Percentiles rank a stretch among this genome's conserved stretches.
phyloP scores from a whole-genome alignment of 2,113 vertebrate species.

The Porphyrio hochstetteri region DNA sequence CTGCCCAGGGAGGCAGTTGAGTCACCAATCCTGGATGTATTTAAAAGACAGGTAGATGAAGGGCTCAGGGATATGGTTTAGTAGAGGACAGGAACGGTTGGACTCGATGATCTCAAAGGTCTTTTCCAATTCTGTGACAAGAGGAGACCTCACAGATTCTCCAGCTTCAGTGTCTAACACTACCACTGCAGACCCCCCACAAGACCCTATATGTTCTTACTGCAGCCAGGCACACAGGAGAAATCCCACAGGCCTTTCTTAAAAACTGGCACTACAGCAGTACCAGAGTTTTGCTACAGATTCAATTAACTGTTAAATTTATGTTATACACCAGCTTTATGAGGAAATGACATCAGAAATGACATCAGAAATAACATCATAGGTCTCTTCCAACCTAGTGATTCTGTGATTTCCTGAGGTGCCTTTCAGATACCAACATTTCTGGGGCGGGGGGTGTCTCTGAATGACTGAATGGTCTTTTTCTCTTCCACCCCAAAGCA shows the following conservation, averaged over 20 bases:
- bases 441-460: no score
- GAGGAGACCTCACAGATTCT: not conserved
- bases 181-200: rapidly evolving
- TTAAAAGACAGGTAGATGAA: no score
- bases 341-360: not conserved
- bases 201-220: not conserved
- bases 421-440: not conserved
- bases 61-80: no score
- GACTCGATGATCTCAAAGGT: no score
- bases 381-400: no score
- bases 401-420: not conserved
- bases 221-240: not conserved
- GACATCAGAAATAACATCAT: no score
- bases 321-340: not conserved
- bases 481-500: not conserved
- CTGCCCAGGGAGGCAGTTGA: no score
- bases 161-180: not conserved
- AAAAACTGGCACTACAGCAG: not conserved
- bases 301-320: not conserved
- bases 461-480: not conserved
- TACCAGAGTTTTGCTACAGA: not conserved
- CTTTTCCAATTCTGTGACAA: not conserved
- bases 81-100: no score
- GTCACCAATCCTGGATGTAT: no score
- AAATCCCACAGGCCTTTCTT: not conserved